phyloP scores from a whole-genome alignment of 1,140 invertebrate species.

The Gonatopus flavifemur region DNA sequence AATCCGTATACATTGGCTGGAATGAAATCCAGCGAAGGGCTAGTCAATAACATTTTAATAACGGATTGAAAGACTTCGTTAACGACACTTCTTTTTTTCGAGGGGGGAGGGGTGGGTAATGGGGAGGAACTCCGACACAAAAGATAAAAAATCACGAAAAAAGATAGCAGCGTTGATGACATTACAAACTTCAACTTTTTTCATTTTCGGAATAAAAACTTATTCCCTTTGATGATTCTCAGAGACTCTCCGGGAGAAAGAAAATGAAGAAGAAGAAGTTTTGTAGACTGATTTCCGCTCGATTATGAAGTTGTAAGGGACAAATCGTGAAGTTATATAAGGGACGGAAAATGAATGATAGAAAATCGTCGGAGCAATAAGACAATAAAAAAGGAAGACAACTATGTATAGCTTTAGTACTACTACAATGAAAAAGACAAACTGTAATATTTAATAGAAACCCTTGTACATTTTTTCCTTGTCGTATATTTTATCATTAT shows the following conservation, averaged over 20 bases:
- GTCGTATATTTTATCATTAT: no score
- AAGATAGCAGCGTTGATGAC: no score
- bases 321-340: no score
- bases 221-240: no score
- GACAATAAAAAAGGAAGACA: constrained; percentile 30
- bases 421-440: constrained; percentile 47
- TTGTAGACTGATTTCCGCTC: no score
- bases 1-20: constrained; percentile 9
- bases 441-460: constrained; percentile 48
- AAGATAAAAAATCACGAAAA: no score
- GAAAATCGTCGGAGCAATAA: constrained; percentile 15
- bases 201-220: no score
- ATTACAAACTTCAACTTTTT: no score
- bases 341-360: constrained; percentile 17
- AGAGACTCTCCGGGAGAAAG: constrained; percentile 3
- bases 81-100: no score
- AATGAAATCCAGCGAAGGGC: constrained; percentile 10
- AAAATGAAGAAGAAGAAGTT: constrained; percentile 8
- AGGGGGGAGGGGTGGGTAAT: constrained; percentile 7
- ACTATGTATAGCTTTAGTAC: constrained; percentile 43
- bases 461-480: constrained; percentile 22
- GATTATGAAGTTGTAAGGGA: no score
- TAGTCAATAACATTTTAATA: constrained; percentile 17
- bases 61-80: no score
- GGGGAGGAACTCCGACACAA: constrained; percentile 9